phyloP scores from a whole-genome alignment of 2,797 vertebrate species.

The Cossypha niveicapilla region DNA sequence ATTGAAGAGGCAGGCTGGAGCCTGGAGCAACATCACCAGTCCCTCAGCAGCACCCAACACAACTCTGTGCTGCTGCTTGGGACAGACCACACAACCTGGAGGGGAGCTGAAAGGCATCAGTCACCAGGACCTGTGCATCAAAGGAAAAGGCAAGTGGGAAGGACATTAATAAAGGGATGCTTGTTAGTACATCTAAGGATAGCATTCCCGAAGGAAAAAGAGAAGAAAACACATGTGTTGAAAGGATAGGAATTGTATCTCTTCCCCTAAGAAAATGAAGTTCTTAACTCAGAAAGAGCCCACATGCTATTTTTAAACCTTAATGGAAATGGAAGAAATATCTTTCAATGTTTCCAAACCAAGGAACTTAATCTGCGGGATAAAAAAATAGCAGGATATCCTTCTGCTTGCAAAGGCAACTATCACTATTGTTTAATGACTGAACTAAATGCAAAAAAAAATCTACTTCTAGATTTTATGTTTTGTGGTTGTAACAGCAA shows the following conservation, averaged over 20 bases:
- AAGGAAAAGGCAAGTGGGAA: not conserved
- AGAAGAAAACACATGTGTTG: not conserved
- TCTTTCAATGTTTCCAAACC: not conserved
- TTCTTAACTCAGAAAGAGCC: not conserved
- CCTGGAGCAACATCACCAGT: not conserved
- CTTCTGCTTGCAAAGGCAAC: not conserved
- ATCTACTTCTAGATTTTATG: not conserved
- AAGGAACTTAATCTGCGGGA: not conserved
- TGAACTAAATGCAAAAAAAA: not conserved
- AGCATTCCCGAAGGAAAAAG: not conserved
- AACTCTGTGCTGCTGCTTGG: not conserved
- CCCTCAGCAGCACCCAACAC: not conserved
- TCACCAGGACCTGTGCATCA: not conserved
- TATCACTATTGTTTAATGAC: not conserved
- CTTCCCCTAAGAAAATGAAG: not conserved
- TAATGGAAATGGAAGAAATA: not conserved
- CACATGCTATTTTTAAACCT: not conserved
- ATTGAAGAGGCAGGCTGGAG: not conserved
- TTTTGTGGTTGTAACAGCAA: not conserved
- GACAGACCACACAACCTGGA: not conserved
- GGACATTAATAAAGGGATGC: not conserved
- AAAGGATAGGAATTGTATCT: not conserved
- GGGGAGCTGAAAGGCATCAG: not conserved
- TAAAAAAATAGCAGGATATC: not conserved
- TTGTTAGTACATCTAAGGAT: not conserved